Base-by-base conservation (phyloP, 2,888 invertebrate species). In the Amphipyra tragopoginis region DNA sequence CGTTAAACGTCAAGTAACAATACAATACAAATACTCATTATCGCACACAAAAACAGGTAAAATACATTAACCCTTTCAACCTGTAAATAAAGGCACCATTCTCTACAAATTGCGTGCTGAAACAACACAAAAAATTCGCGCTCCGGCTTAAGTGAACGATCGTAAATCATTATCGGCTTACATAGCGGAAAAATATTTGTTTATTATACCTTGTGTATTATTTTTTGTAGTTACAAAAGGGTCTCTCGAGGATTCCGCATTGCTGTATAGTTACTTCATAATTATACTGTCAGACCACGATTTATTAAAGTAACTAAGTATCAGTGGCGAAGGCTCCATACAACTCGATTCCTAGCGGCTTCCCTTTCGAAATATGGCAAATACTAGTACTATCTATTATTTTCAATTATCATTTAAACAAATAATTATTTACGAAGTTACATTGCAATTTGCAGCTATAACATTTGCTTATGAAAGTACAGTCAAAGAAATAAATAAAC, bases 201-300 rank as follows among this genome's bases (percentile, higher is more conserved):
- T 48, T 44, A 40, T 40, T 58, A 45, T 38, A 42, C 8, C 10
- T 36, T 36, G 33, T 15, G 6, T 29, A 43, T 26, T 40, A 44
- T 40, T 56, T 69, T 54, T 62, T 40, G 33, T 14, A 14, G 13
- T 14, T 8, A 42, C 42, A 39, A 44, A 55, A 33, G 14, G 33
- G 3, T 29, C 1, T 42, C 15, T 14, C 5, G 33, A 13, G 8
- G 8, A 13, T 33, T 71, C 48, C 45, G 53, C 50, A 50, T 6
- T 65, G 57, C 60, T 49, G 68, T 52, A 61, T 42, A 6, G 39
- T 42, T 39, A 36, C 44, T 58, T 48, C 15, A 38, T 62, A 65
- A 65, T 63, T 58, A 58, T 47, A 44, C 36, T 50, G 70, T 52
- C 54, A 65, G 45, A 73, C 45, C 15, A 56, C 10, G 47, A 72